These are phyloP conservation scores for Eidolon helvum DNA, from an alignment of 2,113 vertebrate genomes.

Conservation along the genomic window DNA sequence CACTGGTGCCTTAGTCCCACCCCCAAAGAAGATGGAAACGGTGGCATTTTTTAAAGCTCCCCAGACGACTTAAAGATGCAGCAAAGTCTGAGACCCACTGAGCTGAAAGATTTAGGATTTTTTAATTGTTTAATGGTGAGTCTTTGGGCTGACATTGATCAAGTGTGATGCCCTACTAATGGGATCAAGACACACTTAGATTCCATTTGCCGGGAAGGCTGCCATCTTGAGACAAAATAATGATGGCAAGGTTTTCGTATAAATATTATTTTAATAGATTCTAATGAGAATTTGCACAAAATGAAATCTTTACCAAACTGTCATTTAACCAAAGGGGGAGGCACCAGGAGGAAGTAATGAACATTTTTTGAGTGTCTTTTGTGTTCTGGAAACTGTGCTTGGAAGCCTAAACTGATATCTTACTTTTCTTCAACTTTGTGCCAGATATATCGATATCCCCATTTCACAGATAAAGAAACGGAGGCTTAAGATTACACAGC, in stretches of 20 bases:
- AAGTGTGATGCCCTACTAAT: not conserved
- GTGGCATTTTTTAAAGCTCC: not conserved
- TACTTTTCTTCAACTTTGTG: not conserved
- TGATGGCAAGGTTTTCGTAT: not conserved
- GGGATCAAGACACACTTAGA: not conserved
- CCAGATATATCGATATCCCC: not conserved
- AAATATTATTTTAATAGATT: not conserved
- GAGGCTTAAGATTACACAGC: not conserved
- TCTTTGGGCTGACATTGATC: not conserved
- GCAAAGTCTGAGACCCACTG: not conserved
- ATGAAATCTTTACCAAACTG: not conserved
- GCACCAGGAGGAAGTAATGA: not conserved
- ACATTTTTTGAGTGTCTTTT: not conserved
- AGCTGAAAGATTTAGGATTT: not conserved
- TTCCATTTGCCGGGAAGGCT: not conserved
- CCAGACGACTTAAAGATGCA: not conserved
- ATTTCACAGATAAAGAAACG: not conserved
- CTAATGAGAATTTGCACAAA: not conserved
- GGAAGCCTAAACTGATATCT: not conserved
- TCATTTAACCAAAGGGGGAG: not conserved
- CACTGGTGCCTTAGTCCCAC: rapidly evolving
- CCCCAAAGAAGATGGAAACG: not conserved
- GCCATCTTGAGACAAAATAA: not conserved
- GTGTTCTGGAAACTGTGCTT: not conserved
- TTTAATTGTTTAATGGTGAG: not conserved